Conservation (phyloP, 53 echinoderm and acorn worm genomes). For the Pentamera pediparva region DNA sequence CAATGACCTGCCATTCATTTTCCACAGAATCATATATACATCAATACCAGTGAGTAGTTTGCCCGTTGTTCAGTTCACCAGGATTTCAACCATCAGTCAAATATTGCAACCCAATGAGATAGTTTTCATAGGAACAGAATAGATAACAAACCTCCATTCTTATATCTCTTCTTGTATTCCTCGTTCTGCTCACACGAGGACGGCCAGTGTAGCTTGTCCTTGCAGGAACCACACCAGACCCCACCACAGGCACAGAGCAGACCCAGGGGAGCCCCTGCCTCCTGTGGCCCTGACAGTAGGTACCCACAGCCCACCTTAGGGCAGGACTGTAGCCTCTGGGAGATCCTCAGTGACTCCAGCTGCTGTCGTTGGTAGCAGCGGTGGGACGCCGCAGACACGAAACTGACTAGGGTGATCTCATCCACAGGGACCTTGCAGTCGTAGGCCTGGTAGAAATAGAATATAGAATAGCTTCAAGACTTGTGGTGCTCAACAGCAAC, state of each 20-base stretch:
- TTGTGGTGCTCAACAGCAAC: too few species aligned
- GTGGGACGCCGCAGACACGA: slow-evolving; percentile 48
- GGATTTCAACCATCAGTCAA: too few species aligned
- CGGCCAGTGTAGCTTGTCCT: slow-evolving; percentile 83
- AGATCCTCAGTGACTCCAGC: slow-evolving; percentile 41
- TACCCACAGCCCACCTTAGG: slow-evolving; percentile 62
- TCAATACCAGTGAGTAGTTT: too few species aligned
- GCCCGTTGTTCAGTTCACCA: too few species aligned
- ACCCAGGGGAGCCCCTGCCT: background rate
- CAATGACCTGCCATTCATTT: too few species aligned
- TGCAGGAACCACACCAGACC: slow-evolving; percentile 69
- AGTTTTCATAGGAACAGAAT: background rate
- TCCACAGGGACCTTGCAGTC: slow-evolving; percentile 61
- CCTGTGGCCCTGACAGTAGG: background rate
- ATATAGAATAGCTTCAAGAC: background rate
- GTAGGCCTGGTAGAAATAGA: slow-evolving; percentile 44
- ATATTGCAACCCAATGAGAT: too few species aligned
- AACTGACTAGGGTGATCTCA: slow-evolving; percentile 45
- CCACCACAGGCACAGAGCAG: slow-evolving; percentile 70
- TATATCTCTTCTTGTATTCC: slow-evolving; percentile 33
- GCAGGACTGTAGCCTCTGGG: slow-evolving; percentile 48
- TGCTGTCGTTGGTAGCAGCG: slow-evolving; percentile 29
- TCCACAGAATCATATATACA: too few species aligned
- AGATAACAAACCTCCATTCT: background rate
- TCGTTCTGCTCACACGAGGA: slow-evolving; percentile 69